Evolutionary conservation across 2,113 vertebrate genomes (phyloP).

Genomic region (Chamaetylas fuelleborni): DNA sequence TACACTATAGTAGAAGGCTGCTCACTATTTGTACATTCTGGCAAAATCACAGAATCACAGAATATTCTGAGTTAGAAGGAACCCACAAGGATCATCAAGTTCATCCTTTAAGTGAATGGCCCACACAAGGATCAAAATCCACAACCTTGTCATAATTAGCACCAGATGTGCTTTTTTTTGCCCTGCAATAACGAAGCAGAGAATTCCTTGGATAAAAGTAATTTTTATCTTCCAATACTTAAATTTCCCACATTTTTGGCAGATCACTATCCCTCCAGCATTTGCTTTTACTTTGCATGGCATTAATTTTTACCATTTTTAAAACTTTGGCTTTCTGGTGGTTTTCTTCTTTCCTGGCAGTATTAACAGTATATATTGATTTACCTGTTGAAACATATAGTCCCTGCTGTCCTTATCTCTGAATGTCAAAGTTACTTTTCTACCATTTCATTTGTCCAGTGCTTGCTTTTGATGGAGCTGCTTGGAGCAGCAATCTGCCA

Average conservation of each 20-base stretch:
- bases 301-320: not conserved
- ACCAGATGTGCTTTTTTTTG: not conserved
- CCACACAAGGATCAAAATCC: not conserved
- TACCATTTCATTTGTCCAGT: not conserved
- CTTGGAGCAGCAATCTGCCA: not conserved
- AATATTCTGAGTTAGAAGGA: not conserved
- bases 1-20: not conserved
- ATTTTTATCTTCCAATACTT: not conserved
- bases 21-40: not conserved
- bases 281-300: not conserved
- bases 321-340: not conserved
- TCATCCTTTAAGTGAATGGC: not conserved
- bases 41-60: not conserved
- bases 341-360: not conserved
- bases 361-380: not conserved
- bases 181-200: not conserved
- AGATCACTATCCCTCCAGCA: not conserved
- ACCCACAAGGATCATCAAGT: not conserved
- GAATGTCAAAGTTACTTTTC: not conserved
- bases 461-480: not conserved
- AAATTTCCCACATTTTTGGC: not conserved
- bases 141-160: not conserved
- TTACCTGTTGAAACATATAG: not conserved
- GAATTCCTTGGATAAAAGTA: not conserved
- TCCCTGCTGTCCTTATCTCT: not conserved